Evolutionary conservation across 2,888 invertebrate species (phyloP).

Genomic region (Hemicrepidius hirtus): DNA sequence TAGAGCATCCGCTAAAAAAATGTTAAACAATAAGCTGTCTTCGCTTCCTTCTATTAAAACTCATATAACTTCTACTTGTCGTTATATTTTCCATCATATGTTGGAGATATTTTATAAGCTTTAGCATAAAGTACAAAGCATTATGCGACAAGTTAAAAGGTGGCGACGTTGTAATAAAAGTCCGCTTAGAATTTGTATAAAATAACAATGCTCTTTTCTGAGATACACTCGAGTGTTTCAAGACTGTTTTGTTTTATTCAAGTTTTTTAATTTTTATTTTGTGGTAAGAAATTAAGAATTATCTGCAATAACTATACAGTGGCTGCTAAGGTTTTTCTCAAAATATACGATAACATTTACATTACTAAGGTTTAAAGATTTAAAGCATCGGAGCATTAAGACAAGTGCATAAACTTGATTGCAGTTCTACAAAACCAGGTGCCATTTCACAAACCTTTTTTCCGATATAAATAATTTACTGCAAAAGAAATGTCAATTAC

Average conservation of each 20-base stretch:
- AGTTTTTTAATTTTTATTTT: no score
- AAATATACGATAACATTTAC: no score
- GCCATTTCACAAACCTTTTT: slow-evolving; percentile 14
- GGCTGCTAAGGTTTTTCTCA: no score
- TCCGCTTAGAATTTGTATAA: slow-evolving; percentile 3
- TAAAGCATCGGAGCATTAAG: no score
- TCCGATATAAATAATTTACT: slow-evolving; percentile 28
- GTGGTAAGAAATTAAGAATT: no score
- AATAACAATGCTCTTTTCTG: neutral
- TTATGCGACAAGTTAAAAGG: slow-evolving; percentile 14
- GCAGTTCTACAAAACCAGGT: neutral
- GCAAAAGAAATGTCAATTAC: slow-evolving; percentile 37
- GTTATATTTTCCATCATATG: slow-evolving; percentile 8
- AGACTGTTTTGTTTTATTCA: no score
- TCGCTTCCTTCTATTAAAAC: slow-evolving; percentile 18
- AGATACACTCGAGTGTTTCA: neutral
- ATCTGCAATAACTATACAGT: no score
- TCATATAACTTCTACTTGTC: slow-evolving; percentile 19
- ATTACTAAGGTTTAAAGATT: no score
- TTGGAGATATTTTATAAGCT: neutral
- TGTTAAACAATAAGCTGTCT: slow-evolving; percentile 13
- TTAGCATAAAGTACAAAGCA: slow-evolving; percentile 7
- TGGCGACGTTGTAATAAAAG: slow-evolving; percentile 16
- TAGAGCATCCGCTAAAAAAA: neutral
- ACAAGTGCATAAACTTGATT: neutral